Conservation (phyloP, 2,888 invertebrate genomes). For the Parapristionchus giblindavisi region DNA sequence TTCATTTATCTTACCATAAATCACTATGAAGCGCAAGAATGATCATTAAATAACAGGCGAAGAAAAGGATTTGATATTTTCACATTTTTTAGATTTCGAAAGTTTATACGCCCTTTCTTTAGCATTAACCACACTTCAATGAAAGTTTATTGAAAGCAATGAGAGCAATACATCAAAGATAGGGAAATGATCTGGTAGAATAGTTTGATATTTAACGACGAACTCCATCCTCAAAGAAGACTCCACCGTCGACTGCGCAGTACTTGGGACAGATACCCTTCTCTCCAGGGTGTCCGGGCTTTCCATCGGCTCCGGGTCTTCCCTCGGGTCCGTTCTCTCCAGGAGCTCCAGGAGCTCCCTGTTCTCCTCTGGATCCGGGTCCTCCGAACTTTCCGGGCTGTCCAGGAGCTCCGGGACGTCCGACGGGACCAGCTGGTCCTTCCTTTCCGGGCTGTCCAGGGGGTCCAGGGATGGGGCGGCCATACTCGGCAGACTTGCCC, state of each 20-base stretch:
- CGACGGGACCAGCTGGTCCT: slow-evolving; percentile 31
- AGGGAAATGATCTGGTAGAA: no score
- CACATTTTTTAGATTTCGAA: no score
- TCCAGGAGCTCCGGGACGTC: slow-evolving; percentile 35
- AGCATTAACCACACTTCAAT: no score
- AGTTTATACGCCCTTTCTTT: no score
- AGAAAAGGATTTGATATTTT: no score
- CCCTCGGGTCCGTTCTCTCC: slow-evolving; percentile 33
- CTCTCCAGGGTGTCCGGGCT: slow-evolving; percentile 28
- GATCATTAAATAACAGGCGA: no score
- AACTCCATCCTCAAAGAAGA: slow-evolving; percentile 40
- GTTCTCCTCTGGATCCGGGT: slow-evolving; percentile 32
- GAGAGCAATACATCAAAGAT: no score
- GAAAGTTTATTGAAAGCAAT: no score
- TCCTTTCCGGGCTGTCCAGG: slow-evolving; percentile 37
- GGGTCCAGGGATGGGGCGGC: slow-evolving; percentile 38
- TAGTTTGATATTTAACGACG: slow-evolving; percentile 39
- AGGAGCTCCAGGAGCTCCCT: slow-evolving; percentile 8
- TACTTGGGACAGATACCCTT: slow-evolving; percentile 41
- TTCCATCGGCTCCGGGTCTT: slow-evolving; percentile 25
- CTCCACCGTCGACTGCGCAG: slow-evolving; percentile 39
- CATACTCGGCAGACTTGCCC: slow-evolving; percentile 38
- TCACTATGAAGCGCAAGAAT: no score
- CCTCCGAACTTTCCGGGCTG: slow-evolving; percentile 33
- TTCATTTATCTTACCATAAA: no score